A percentile compares a stretch with the other conserved stretches of the same genome.
phyloP scores from a whole-genome alignment of 2,113 vertebrate genomes.

The Alligator sinensis region DNA sequence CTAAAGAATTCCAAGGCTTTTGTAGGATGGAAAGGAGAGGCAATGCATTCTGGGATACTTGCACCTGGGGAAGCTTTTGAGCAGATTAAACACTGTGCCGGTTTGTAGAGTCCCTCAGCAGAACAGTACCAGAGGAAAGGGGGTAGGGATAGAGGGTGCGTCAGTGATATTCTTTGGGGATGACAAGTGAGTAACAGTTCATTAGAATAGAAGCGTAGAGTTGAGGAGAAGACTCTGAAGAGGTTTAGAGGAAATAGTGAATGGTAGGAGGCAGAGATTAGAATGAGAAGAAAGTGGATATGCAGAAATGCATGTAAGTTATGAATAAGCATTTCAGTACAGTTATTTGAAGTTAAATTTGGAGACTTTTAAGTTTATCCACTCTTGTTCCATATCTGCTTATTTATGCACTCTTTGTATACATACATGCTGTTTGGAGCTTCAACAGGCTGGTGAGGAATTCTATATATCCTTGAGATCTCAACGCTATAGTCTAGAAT shows the following conservation, averaged over 20 bases:
- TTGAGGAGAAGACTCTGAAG: background rate
- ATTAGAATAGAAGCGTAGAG: background rate
- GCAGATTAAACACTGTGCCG: constrained; percentile 30
- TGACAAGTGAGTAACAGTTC: background rate
- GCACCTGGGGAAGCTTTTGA: background rate
- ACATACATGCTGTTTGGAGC: background rate
- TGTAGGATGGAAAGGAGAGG: background rate
- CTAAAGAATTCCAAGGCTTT: background rate
- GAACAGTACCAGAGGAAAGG: constrained; percentile 63
- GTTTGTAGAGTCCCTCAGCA: constrained; percentile 14
- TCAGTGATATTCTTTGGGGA: background rate
- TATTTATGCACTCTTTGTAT: constrained; percentile 21
- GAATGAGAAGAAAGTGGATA: background rate
- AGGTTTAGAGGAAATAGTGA: background rate
- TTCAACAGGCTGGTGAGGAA: constrained; percentile 53
- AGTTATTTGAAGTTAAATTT: constrained; percentile 13
- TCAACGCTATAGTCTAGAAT: constrained; percentile 7
- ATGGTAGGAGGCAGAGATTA: background rate
- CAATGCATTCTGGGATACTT: background rate
- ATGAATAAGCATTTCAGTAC: background rate
- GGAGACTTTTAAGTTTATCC: background rate
- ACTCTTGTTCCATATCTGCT: background rate
- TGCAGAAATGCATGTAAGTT: background rate
- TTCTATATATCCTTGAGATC: constrained; percentile 40
- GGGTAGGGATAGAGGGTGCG: background rate